phyloP scores from a whole-genome alignment of 2,888 invertebrate genomes.

The Ochropacha duplaris region DNA sequence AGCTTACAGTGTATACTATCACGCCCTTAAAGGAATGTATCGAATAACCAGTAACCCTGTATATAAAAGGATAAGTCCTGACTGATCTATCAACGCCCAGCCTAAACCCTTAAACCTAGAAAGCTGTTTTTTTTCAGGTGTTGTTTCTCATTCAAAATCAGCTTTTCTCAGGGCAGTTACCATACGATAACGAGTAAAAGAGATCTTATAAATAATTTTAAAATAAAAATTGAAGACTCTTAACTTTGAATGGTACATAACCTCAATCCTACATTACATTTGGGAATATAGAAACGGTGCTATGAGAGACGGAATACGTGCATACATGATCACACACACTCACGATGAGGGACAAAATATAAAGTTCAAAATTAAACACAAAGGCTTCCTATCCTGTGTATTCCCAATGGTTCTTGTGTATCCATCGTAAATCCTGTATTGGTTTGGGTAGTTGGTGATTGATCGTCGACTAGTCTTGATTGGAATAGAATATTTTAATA shows the following conservation, averaged over 20 bases:
- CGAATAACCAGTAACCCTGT: too few species aligned
- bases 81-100: too few species aligned
- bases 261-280: neutral
- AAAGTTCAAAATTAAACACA: conserved; percentile 3
- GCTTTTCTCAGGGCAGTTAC: too few species aligned
- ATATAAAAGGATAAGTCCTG: too few species aligned
- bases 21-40: too few species aligned
- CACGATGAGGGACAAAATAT: conserved; percentile 1
- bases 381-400: neutral
- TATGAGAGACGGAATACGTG: conserved; percentile 11
- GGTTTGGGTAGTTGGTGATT: conserved; percentile 8
- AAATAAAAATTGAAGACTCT: neutral
- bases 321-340: neutral
- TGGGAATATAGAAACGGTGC: neutral
- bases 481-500: conserved; percentile 15
- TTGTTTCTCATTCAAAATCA: too few species aligned
- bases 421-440: conserved; percentile 5
- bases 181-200: too few species aligned
- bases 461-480: conserved; percentile 12
- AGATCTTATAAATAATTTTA: neutral
- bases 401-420: conserved; percentile 2
- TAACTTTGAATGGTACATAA: neutral
- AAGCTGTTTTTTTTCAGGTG: too few species aligned
- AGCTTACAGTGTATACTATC: too few species aligned
- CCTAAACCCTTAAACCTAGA: too few species aligned